Evolutionary conservation across 2,888 invertebrate genomes (phyloP).

Genomic region (Galerucella calmariensis): DNA sequence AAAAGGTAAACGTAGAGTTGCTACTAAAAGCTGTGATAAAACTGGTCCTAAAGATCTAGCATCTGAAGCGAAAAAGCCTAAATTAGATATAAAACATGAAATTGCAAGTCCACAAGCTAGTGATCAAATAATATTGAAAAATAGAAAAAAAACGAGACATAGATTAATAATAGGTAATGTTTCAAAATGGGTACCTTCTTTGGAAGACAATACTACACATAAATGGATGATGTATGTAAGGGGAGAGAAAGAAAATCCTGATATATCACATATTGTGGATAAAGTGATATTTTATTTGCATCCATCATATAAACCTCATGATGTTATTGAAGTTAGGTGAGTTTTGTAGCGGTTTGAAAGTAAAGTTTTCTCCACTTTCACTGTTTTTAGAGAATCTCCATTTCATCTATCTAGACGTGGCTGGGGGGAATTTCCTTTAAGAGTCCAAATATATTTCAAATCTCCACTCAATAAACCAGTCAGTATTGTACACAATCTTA

Average conservation of each 20-base stretch:
- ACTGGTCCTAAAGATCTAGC: slow-evolving; percentile 35
- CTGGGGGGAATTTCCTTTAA: slow-evolving; percentile 92
- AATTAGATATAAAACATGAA: slow-evolving; percentile 39
- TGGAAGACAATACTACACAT: slow-evolving; percentile 79
- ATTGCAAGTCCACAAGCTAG: slow-evolving; percentile 24
- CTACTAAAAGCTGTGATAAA: slow-evolving; percentile 35
- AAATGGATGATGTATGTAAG: slow-evolving; percentile 93
- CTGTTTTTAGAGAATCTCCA: slow-evolving; percentile 73
- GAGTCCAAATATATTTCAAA: slow-evolving; percentile 83
- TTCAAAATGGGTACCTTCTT: slow-evolving; percentile 81
- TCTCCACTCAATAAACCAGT: slow-evolving; percentile 81
- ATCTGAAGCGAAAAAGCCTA: slow-evolving; percentile 42
- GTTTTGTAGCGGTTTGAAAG: slow-evolving; percentile 52
- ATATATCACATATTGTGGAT: slow-evolving; percentile 73
- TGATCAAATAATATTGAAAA: slow-evolving; percentile 39
- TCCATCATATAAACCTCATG: slow-evolving; percentile 88
- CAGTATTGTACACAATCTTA: slow-evolving; percentile 81
- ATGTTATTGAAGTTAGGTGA: slow-evolving; percentile 82
- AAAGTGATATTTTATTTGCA: slow-evolving; percentile 85
- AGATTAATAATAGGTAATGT: slow-evolving; percentile 76
- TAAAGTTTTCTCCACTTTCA: background rate
- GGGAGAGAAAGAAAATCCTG: slow-evolving; percentile 72
- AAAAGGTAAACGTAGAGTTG: slow-evolving; percentile 44
- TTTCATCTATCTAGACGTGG: slow-evolving; percentile 87
- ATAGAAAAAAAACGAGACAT: slow-evolving; percentile 59